A percentile compares a stretch with the other conserved stretches of the same genome.
These are phyloP conservation scores for Otus sunia DNA, from an alignment of 2,113 vertebrate species.

Conservation along the genomic window DNA sequence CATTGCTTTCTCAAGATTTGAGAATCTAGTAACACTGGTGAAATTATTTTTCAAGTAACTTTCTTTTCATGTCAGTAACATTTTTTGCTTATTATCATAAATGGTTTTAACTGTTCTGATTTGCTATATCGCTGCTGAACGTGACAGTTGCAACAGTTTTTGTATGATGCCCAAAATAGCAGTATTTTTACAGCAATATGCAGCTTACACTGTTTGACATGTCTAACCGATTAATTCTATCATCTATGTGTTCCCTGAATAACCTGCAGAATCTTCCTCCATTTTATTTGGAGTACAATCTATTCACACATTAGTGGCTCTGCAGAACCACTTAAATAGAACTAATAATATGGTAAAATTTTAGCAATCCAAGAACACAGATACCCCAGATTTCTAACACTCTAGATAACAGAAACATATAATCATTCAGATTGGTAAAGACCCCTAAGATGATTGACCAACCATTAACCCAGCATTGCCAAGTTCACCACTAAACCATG, in stretches of 20 bases:
- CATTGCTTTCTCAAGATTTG: neutral
- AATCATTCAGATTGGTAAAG: too few relatives aligned
- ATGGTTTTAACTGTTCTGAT: neutral
- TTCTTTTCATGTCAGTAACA: neutral
- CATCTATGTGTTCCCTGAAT: neutral
- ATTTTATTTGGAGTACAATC: neutral
- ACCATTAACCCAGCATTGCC: too few relatives aligned
- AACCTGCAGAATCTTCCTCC: neutral
- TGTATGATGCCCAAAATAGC: neutral
- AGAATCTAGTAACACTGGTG: neutral
- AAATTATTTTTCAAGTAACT: neutral
- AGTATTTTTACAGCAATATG: neutral
- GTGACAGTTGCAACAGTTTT: neutral
- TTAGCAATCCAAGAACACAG: neutral
- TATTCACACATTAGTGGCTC: neutral
- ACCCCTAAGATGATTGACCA: too few relatives aligned
- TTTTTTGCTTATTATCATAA: neutral
- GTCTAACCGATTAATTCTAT: neutral
- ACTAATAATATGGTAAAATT: neutral
- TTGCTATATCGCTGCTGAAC: rapidly evolving
- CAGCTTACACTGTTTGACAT: neutral
- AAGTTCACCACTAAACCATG: too few relatives aligned
- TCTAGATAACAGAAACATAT: neutral
- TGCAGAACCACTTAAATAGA: neutral
- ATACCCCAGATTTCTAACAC: neutral